These are phyloP conservation scores for Pterostichus madidus DNA, from an alignment of 2,888 invertebrate genomes.

Conservation along the genomic window DNA sequence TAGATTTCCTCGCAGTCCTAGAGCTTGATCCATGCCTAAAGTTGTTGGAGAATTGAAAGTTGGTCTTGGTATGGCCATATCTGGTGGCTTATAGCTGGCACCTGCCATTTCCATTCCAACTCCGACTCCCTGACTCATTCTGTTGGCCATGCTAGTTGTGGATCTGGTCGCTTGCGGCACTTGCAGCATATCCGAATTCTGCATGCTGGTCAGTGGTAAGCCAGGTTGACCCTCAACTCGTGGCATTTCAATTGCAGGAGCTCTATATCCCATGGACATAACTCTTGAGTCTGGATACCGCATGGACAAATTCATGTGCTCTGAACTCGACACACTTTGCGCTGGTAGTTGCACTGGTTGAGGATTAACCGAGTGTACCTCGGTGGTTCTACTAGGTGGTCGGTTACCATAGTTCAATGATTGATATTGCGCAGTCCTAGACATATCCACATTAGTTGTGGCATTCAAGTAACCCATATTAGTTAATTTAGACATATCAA, in stretches of 20 bases:
- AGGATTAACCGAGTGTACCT: constrained; percentile 17
- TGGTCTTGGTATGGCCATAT: constrained; percentile 73
- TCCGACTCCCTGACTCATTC: constrained; percentile 8
- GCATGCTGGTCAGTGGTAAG: constrained; percentile 32
- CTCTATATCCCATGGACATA: constrained; percentile 41
- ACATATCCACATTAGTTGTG: constrained; percentile 30
- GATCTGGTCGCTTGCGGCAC: constrained; percentile 41
- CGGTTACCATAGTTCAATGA: constrained; percentile 55
- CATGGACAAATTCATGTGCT: constrained; percentile 63
- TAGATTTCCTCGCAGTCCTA: constrained; percentile 78
- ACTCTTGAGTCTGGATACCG: constrained; percentile 57
- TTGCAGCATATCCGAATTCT: constrained; percentile 55
- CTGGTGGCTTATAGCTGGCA: constrained; percentile 69
- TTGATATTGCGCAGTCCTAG: constrained; percentile 52
- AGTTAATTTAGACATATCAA: constrained; percentile 75
- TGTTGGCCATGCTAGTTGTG: constrained; percentile 31
- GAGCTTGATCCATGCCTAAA: constrained; percentile 78
- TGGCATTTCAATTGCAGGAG: constrained; percentile 22
- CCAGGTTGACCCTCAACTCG: constrained; percentile 34
- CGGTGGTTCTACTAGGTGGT: constrained; percentile 54
- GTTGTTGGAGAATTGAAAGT: constrained; percentile 74
- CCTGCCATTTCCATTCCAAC: constrained; percentile 36
- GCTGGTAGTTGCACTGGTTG: constrained; percentile 32
- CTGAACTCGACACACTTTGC: constrained; percentile 22
- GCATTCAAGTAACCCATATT: constrained; percentile 74